Conservation (phyloP, 2,888 invertebrate genomes). For the Apocheima hispidaria region DNA sequence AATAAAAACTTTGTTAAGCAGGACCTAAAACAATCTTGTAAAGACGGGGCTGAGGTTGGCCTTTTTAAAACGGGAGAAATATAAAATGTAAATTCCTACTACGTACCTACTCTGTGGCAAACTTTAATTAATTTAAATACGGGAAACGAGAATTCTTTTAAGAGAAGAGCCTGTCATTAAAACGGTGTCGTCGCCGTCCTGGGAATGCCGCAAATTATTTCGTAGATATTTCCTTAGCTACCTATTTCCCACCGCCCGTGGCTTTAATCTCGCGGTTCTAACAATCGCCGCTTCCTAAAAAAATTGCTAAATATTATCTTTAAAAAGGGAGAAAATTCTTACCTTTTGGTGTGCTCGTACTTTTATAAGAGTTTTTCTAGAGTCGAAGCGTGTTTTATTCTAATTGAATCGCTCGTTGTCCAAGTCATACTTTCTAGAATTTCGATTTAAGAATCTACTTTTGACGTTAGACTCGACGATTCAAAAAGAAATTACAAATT, state of each 20-base stretch:
- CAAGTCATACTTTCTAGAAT: background rate
- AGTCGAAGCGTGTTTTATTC: slow-evolving; percentile 4
- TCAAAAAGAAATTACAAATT: too few relatives aligned
- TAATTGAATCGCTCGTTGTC: background rate
- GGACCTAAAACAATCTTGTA: slow-evolving; percentile 19
- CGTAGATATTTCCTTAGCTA: slow-evolving; percentile 32
- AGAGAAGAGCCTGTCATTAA: slow-evolving; percentile 35
- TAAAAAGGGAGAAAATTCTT: slow-evolving; percentile 22
- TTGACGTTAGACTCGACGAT: too few relatives aligned
- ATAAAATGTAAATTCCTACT: slow-evolving; percentile 19
- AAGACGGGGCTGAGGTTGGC: slow-evolving; percentile 15
- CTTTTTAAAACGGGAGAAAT: slow-evolving; percentile 16
- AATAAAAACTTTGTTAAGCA: slow-evolving; percentile 9
- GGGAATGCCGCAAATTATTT: slow-evolving; percentile 35
- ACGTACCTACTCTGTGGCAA: slow-evolving; percentile 17
- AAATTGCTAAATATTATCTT: slow-evolving; percentile 28
- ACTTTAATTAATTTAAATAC: slow-evolving; percentile 37
- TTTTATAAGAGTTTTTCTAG: background rate
- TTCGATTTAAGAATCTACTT: too few relatives aligned
- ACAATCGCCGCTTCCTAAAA: slow-evolving; percentile 30
- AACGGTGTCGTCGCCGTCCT: slow-evolving; percentile 31
- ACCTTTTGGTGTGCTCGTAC: slow-evolving; percentile 7
- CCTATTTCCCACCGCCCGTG: slow-evolving; percentile 22
- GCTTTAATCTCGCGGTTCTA: slow-evolving; percentile 31
- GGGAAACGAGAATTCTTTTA: slow-evolving; percentile 32